Base-by-base conservation (phyloP, 1,140 invertebrate genomes). In the Orius insidiosus region DNA sequence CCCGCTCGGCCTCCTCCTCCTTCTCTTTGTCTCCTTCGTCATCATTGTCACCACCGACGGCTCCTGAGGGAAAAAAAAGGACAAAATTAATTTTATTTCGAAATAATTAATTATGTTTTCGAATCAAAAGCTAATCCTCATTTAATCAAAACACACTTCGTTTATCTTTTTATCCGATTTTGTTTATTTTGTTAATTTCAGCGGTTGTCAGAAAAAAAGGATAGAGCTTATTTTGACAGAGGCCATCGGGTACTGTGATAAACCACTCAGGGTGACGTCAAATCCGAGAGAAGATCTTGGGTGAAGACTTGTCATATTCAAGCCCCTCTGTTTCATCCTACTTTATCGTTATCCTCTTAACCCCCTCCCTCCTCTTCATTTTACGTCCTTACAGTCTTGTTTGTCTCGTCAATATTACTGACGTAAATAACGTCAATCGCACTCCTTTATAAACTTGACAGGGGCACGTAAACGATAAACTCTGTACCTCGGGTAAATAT, bases 1-100 rank as follows among this genome's bases (percentile, higher is more conserved):
- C 89, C 57, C 87, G 79, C 72, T 94, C 89, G 55, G 86, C 86
- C 65, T 92, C 85, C 62, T 90, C 87, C 66, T 88, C 85, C 73
- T 87, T 87, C 68, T 90, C 85, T 74, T 88, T 89, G 64, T 88
- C 83, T 60, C 84, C 84, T 56, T 78, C 78, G 67, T 82, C 80
- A 56, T 85, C 64, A 52, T 81, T 85, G 63, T 85, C 85, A 60
- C 85, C 86, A 56, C 87, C 87, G 54, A 92, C 80, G 59, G 85
- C 85, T 61, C 85, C 86, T 90, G 62, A 2, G 49, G 13, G 8
- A 46, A 2, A 7, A 36, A 45, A 24, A 18, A 41, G 18, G 10
- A 19, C 9, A 36, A 36, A 36, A n/a, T n/a, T n/a, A n/a, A n/a
- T n/a, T n/a, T 36, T 5, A 36, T 36, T 36, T 36, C n/a, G 14